phyloP scores from a whole-genome alignment of 1,140 invertebrate species.

The Anoplolepis gracilipes region DNA sequence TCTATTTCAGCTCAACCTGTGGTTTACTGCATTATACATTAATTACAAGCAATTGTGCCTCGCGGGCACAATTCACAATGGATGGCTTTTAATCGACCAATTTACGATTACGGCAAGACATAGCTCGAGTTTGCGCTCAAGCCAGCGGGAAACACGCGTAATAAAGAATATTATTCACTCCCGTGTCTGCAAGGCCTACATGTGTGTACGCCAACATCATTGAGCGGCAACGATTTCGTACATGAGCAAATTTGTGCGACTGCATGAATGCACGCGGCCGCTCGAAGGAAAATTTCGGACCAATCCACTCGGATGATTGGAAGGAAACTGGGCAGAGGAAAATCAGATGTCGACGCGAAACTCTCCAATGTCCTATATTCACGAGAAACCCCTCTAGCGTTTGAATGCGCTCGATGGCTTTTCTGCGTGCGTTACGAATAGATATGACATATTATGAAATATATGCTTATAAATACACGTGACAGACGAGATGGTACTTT shows the following conservation, averaged over 20 bases:
- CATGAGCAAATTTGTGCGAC: conserved; percentile 51
- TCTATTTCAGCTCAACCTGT: conserved; percentile 5
- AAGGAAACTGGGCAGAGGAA: conserved; percentile 72
- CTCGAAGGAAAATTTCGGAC: conserved; percentile 71
- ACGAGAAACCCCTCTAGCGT: conserved; percentile 55
- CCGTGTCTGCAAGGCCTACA: conserved; percentile 11
- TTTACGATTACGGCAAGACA: conserved; percentile 41
- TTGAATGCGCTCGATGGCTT: conserved; percentile 41
- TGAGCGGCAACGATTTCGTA: conserved; percentile 24
- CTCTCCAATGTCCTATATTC: conserved; percentile 60
- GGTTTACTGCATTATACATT: conserved; percentile 47
- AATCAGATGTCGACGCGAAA: conserved; percentile 66
- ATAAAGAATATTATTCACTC: conserved; percentile 68
- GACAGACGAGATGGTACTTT: background rate
- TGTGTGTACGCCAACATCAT: background rate
- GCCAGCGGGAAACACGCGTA: conserved; percentile 1
- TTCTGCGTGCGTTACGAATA: background rate
- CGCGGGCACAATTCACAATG: conserved; percentile 35
- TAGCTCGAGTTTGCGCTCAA: background rate
- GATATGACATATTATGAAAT: background rate
- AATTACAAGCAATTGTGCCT: conserved; percentile 41
- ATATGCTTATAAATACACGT: background rate
- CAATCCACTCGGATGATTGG: conserved; percentile 73
- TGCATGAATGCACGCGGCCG: conserved; percentile 48
- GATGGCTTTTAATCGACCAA: conserved; percentile 53